A percentile compares a stretch with the other conserved stretches of the same genome.
These are phyloP conservation scores for Drosophila anceps DNA, from an alignment of 2,888 invertebrate species.

Conservation along the genomic window DNA sequence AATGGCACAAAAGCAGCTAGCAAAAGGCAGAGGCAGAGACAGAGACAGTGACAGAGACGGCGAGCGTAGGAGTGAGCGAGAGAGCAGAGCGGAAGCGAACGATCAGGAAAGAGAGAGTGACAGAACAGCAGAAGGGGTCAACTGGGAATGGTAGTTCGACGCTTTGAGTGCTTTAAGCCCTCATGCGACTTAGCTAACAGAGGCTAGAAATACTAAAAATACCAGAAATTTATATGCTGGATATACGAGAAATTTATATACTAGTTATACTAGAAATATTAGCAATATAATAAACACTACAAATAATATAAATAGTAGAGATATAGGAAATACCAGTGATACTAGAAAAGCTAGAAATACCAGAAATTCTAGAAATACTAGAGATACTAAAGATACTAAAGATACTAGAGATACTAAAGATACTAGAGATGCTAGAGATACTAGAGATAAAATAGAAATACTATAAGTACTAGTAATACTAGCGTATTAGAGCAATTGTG, in stretches of 20 bases:
- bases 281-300: not conserved
- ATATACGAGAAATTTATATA: too few relatives aligned
- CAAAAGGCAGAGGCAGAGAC: conserved; percentile 15
- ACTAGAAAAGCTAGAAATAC: not conserved
- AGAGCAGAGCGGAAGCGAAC: conserved; percentile 8
- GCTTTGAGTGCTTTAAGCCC: conserved; percentile 29
- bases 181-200: not conserved
- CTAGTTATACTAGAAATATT: not conserved
- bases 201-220: not conserved
- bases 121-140: conserved; percentile 35
- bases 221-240: not conserved
- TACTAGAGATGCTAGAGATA: not conserved
- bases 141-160: conserved; percentile 21
- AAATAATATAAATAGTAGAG: not conserved
- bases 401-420: not conserved
- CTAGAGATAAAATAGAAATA: not conserved
- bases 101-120: conserved; percentile 11
- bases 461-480: not conserved
- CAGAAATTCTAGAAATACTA: not conserved
- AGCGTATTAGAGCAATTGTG: not conserved
- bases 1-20: conserved; percentile 49
- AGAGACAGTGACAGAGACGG: not conserved
- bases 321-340: not conserved
- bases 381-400: conserved; percentile 1
- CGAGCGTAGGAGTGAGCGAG: not conserved